Conservation (phyloP, 2,113 vertebrate genomes). For the Epinephelus moara region DNA sequence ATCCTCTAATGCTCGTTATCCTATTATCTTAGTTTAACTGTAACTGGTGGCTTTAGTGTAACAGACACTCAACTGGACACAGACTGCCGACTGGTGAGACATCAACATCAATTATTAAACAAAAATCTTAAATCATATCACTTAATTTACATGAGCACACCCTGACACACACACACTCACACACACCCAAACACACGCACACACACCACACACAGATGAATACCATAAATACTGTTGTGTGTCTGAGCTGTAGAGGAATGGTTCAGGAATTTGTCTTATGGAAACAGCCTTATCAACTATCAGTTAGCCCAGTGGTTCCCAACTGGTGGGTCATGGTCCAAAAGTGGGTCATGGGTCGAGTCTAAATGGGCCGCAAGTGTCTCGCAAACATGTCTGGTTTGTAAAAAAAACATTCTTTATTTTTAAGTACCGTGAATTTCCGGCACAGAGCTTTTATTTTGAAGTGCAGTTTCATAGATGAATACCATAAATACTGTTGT, state of each 20-base stretch:
- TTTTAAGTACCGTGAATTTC: too few species aligned
- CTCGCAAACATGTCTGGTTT: too few species aligned
- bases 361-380: too few species aligned
- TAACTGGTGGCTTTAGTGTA: constrained; percentile 38
- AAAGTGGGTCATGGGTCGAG: too few species aligned
- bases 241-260: constrained; percentile 41
- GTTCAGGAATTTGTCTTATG: constrained; percentile 18
- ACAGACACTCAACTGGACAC: constrained; percentile 58
- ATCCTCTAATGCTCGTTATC: constrained; percentile 23
- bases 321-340: too few species aligned
- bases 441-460: too few species aligned
- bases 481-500: constrained; percentile 43
- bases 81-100: constrained; percentile 40
- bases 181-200: constrained; percentile 6
- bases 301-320: constrained; percentile 15
- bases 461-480: neutral
- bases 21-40: constrained; percentile 21
- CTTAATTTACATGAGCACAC: constrained; percentile 22
- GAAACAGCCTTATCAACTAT: constrained; percentile 30
- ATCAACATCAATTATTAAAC: constrained; percentile 43
- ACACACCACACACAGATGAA: constrained; percentile 28
- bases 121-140: constrained; percentile 46
- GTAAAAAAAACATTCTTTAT: too few species aligned
- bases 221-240: constrained; percentile 42
- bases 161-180: constrained; percentile 30